phyloP scores from a whole-genome alignment of 2,797 vertebrate species.

The Lophotriccus pileatus region DNA sequence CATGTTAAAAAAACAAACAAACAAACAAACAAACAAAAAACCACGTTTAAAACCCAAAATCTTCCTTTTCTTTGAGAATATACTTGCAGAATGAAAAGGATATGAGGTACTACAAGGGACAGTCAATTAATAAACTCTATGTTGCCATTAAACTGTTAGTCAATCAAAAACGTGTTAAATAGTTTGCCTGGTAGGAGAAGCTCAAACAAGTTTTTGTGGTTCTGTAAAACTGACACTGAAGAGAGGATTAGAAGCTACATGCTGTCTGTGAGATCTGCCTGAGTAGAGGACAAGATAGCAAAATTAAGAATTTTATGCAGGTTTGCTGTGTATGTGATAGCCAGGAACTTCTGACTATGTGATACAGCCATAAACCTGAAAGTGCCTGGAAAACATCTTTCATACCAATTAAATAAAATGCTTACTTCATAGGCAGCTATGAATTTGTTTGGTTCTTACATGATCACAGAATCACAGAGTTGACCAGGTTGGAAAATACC shows the following conservation, averaged over 20 bases:
- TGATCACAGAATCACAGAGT: not conserved
- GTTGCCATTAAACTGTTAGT: not conserved
- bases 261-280: not conserved
- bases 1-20: not conserved
- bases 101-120: not conserved
- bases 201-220: not conserved
- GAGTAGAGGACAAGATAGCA: not conserved
- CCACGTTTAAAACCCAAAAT: not conserved
- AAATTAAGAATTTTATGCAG: not conserved
- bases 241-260: not conserved
- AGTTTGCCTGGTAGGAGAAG: not conserved
- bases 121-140: not conserved
- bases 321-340: not conserved
- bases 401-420: not conserved
- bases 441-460: not conserved
- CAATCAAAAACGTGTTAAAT: not conserved
- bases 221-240: not conserved
- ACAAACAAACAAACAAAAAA: no score
- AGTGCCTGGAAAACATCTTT: not conserved
- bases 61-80: not conserved
- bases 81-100: not conserved
- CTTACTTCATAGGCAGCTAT: not conserved
- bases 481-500: no score
- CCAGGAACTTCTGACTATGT: not conserved
- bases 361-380: not conserved